Base-by-base conservation (phyloP, 2,888 invertebrate genomes). In the Megastigmus dorsalis region DNA sequence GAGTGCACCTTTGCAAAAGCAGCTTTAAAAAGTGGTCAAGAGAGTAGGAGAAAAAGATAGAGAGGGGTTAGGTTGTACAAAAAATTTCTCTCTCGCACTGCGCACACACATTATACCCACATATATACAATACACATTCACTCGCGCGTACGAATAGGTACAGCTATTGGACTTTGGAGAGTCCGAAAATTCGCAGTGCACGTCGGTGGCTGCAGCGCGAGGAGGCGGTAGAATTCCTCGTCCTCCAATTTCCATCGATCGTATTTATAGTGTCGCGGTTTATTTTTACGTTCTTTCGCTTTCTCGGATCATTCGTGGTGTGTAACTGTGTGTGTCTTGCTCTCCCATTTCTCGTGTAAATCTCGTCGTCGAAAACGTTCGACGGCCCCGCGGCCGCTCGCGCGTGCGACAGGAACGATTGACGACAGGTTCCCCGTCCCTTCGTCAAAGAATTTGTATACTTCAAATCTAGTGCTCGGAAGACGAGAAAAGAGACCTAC, bases 181-280 rank as follows among this genome's bases (percentile, higher is more conserved):
- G 38, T 45, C 50, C 38, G 45, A 62, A 67, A 67, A 63, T 68
- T 68, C 33, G 74, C 50, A 62, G 62, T 67, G 74, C 55, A 63
- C 54, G 43, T 62, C 48, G 54, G 41, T 50, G 28, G 43, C 15
- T 13, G 4, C 2, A 48, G 71, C 10, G 45, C 43, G 48, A 57
- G 43, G 36, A 45, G 57, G 55, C 41, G 55, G 28, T 23, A 45
- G 41, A 57, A 74, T 74, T 68, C 50, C 63, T 74, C 20, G 65
- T 74, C 74, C 72, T 83, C 82, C 82, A 81, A 85, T 85, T 84
- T 82, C 79, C 81, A 84, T 84, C 79, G 81, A 83, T 83, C 81
- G 81, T 86, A 86, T 86, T 86, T 85, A 83, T 86, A 86, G 86
- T 85, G 83, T 80, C 78, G 79, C 74, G 68, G 78, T 82, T 79